Conservation (phyloP, 2,113 vertebrate species). For the Labeo rohita region DNA sequence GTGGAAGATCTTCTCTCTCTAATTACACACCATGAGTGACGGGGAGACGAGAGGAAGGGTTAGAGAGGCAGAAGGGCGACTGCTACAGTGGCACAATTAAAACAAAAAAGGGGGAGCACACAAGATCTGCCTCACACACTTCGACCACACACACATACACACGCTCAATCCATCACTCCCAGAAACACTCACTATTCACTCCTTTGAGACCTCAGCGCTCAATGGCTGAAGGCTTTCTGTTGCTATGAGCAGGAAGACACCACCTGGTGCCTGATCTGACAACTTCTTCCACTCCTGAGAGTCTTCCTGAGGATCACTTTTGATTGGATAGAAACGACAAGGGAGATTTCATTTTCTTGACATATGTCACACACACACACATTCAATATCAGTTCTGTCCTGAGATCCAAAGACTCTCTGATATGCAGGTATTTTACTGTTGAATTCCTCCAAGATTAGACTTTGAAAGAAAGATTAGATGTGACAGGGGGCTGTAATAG, state of each 20-base stretch:
- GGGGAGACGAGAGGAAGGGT: conserved; percentile 52
- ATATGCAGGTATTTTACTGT: background rate
- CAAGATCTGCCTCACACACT: conserved; percentile 51
- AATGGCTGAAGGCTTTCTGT: conserved; percentile 38
- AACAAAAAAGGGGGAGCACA: conserved; percentile 30
- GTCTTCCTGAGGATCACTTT: background rate
- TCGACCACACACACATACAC: conserved; percentile 54
- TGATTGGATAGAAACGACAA: conserved; percentile 25
- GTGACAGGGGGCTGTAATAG: background rate
- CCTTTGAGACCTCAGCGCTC: conserved; percentile 18
- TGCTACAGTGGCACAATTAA: conserved; percentile 69
- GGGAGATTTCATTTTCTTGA: conserved; percentile 17
- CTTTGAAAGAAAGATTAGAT: background rate
- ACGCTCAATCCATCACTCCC: conserved; percentile 16
- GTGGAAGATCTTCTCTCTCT: conserved; percentile 56
- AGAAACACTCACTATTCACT: conserved; percentile 18
- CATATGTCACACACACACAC: background rate
- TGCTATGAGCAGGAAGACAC: conserved; percentile 13
- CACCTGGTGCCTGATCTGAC: conserved; percentile 40
- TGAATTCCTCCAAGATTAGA: conserved; percentile 4
- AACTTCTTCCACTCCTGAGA: conserved; percentile 24
- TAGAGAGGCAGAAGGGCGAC: conserved; percentile 59
- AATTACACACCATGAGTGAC: conserved; percentile 73
- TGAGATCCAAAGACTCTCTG: background rate
- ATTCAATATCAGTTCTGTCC: background rate